Evolutionary conservation across 2,888 invertebrate species (phyloP).

Genomic region (Drosophila meridionalis): DNA sequence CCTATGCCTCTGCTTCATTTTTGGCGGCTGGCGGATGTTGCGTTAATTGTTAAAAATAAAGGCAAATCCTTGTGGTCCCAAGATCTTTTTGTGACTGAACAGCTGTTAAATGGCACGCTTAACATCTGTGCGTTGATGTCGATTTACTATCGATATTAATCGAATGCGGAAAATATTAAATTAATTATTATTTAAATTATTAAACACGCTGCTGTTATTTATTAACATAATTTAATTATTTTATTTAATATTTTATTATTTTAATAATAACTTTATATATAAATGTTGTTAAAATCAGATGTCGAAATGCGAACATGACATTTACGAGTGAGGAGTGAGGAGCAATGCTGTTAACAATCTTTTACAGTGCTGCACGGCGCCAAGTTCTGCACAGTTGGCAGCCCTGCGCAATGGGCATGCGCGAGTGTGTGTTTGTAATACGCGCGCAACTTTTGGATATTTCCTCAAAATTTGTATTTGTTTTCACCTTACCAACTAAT

Average conservation of each 20-base stretch:
- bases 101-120: constrained; percentile 55
- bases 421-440: constrained; percentile 23
- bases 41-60: constrained; percentile 39
- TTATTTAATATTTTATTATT: neutral
- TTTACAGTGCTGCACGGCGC: constrained; percentile 2
- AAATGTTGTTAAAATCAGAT: too few species aligned
- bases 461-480: constrained; percentile 34
- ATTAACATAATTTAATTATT: neutral
- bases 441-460: constrained; percentile 38
- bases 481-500: constrained; percentile 57
- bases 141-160: constrained; percentile 21
- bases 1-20: constrained; percentile 36
- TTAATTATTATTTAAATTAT: too few species aligned
- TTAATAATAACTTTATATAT: neutral
- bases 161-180: constrained; percentile 1
- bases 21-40: constrained; percentile 25
- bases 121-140: constrained; percentile 31
- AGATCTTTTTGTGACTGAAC: constrained; percentile 37
- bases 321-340: neutral
- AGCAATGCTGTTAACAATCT: constrained; percentile 4
- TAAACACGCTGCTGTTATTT: neutral
- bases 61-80: constrained; percentile 21
- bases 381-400: neutral
- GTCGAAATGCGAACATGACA: neutral
- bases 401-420: constrained; percentile 20